A percentile compares a stretch with the other conserved stretches of the same genome.
Conservation (phyloP, 2,888 invertebrate species). For the Caenorhabditis imperialis region DNA sequence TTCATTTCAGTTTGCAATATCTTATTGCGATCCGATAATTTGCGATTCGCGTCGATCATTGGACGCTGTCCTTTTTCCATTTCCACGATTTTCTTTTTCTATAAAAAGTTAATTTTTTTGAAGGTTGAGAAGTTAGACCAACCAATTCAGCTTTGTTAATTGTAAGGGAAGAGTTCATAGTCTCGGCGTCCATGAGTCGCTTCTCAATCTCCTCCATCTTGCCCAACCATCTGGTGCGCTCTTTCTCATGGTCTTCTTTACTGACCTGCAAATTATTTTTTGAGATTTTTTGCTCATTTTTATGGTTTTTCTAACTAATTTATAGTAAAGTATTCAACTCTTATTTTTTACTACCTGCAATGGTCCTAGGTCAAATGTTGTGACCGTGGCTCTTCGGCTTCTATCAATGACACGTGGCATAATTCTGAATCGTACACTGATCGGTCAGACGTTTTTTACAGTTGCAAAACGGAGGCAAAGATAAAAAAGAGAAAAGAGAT, state of each 20-base stretch:
- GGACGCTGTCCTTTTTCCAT: conserved; percentile 75
- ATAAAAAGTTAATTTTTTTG: conserved; percentile 35
- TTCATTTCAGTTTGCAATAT: conserved; percentile 65
- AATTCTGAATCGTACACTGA: background rate
- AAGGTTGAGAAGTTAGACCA: conserved; percentile 20
- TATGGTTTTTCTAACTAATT: background rate
- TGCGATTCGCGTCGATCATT: conserved; percentile 73
- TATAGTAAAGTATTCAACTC: conserved; percentile 1
- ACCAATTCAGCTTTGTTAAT: conserved; percentile 76
- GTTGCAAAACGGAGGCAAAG: background rate
- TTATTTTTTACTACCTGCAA: conserved; percentile 35
- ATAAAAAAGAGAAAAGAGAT: conserved; percentile 9
- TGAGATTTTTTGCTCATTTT: background rate
- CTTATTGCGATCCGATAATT: conserved; percentile 73
- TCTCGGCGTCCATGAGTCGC: conserved; percentile 67
- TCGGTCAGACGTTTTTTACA: too few species aligned
- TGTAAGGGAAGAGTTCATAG: conserved; percentile 71
- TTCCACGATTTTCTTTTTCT: conserved; percentile 77
- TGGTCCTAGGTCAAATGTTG: conserved; percentile 43
- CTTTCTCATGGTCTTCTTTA: conserved; percentile 76
- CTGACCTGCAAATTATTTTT: conserved; percentile 55
- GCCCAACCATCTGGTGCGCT: conserved; percentile 71
- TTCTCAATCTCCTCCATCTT: conserved; percentile 74
- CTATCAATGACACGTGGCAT: conserved; percentile 53
- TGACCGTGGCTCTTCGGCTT: conserved; percentile 54